Evolutionary conservation across 2,888 invertebrate species (phyloP), one percentile per base, ranked within the genome.

Genomic region (Steromphala cineraria): DNA sequence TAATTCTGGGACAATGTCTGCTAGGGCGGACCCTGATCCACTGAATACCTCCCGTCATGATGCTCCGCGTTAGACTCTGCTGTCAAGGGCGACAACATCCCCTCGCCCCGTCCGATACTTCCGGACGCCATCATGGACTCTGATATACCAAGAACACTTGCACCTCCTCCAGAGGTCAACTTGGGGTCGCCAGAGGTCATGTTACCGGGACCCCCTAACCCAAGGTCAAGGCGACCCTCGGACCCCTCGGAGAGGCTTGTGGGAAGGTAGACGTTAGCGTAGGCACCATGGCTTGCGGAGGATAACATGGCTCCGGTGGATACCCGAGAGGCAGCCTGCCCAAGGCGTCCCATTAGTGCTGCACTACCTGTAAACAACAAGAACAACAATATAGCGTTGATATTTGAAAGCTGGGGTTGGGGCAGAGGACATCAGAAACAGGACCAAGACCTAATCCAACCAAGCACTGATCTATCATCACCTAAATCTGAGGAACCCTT

Each of bases 281-380:
- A 71, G 71, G 71, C 71, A 71, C 71, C 71, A 17, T 36, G 71
- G 28, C 31, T 36, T 1, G 71, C n/a, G 17, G 71, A 36, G 62
- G 62, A n/a, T 17, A 62, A 28, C 62, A 62, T 21, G 71, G 19
- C 40, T n/a, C 71, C 71, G 28, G 71, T 17, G 19, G 71, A 36
- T 36, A 71, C 31, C 71, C 71, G 40, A 40, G 19, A 40, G 36
- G 40, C 71, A n/a, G 71, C 36, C 36, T n/a, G 17, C 71, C 71
- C 71, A 17, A 71, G 28, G 71, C 40, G 71, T 8, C 71, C 71
- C 71, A 71, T 71, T n/a, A 71, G 19, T 31, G 71, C 71, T 36
- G 71, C 40, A 71, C 40, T 71, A 71, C 71, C 71, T 71, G 71
- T 17, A 71, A n/a, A 71, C n/a, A 71, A 71, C 36, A 71, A 17